Base-by-base conservation (phyloP, 2,888 invertebrate species). In the Fragum fragum region DNA sequence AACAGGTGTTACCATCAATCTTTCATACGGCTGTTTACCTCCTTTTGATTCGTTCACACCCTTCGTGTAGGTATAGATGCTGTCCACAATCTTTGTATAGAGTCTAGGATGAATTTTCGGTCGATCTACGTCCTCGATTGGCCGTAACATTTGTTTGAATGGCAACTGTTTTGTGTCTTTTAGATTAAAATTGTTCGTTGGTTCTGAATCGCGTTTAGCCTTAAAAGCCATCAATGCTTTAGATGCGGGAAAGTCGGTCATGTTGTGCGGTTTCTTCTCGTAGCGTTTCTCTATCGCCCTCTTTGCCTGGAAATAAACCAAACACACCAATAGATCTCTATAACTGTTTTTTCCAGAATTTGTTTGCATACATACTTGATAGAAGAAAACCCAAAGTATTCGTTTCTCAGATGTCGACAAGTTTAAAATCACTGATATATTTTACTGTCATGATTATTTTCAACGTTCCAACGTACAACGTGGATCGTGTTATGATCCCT, bases 1-100 rank as follows among this genome's bases (percentile, higher is more conserved):
- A 0, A 76, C 85, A 59, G 85, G 85, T 9, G 82, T 85, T 18
- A 85, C 85, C 82, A 85, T 80, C 23, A 85, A 42, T n/a, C 85
- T 42, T 59, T 85, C 83, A 42, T 75, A 79, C 1, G 76, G 77
- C 14, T 66, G 53, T 26, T 70, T 71, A 1, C 52, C 23, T 5
- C 61, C 61, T 14, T n/a, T 26, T 7, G 36, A 53, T 2, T 79
- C 73, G 9, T 72, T 75, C 18, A 72, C 28, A 16, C 86, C 86
- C 23, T 79, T 79, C 9, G 86, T 83, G 55, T 86, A 86, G 5
- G 73, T 63, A 32, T 86, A 86, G 72, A 86, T 83, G 73, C 81
- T 81, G 42, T 86, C 86, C 23, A 86, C 86, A 36, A 86, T 86
- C 26, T 74, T 73, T 6, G 81, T 86, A 63, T 86, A 86, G 9